Conservation (phyloP, 2,113 vertebrate species). For the Pelusios castaneus region DNA sequence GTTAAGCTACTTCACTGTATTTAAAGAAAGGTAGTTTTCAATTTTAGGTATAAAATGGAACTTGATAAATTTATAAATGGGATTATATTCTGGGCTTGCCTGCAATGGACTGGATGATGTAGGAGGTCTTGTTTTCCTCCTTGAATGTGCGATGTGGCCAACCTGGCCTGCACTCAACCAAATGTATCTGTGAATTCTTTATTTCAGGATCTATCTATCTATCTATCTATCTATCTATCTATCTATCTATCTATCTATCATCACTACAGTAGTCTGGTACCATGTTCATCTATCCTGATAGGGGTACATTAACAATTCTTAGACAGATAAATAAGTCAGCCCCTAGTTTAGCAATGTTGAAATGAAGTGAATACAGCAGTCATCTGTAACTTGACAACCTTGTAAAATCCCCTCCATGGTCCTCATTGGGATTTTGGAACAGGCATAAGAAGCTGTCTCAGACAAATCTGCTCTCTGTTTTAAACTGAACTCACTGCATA, state of each 20-base stretch:
- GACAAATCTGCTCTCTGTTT: neutral
- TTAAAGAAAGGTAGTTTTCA: conserved; percentile 24
- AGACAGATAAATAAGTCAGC: conserved; percentile 17
- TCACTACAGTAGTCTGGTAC: conserved; percentile 40
- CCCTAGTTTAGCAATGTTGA: neutral
- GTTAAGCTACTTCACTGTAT: conserved; percentile 53
- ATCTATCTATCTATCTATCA: conserved; percentile 55
- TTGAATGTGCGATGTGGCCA: conserved; percentile 55
- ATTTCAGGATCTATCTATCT: conserved; percentile 62
- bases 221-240: too few relatives aligned
- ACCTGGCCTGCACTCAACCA: conserved; percentile 21
- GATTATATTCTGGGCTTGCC: neutral
- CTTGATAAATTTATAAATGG: neutral
- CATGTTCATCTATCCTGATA: conserved; percentile 25
- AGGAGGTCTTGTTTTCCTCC: neutral
- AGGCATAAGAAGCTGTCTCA: neutral
- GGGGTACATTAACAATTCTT: neutral
- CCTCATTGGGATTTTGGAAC: neutral
- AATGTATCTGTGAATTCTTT: conserved; percentile 26
- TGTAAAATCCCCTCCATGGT: neutral
- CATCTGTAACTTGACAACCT: neutral
- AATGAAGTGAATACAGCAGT: neutral
- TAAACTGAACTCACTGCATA: neutral
- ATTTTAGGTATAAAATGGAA: neutral
- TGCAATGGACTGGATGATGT: neutral